Base-by-base conservation (phyloP, 2,888 invertebrate genomes). In the Metellina segmentata region DNA sequence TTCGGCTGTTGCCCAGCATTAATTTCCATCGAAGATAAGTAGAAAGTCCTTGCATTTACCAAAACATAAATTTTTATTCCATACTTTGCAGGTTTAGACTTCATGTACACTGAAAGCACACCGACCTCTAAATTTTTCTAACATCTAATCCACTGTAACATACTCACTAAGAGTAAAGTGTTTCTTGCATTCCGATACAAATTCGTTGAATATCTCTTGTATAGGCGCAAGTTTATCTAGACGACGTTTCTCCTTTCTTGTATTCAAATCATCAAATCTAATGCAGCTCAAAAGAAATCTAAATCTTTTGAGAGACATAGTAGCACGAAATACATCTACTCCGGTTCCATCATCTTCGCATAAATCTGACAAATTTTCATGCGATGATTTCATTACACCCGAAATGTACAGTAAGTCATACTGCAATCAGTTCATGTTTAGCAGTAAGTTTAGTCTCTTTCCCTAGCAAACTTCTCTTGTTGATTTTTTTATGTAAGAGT, bases 271-370 rank as follows among this genome's bases (percentile, higher is more conserved):
- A 48, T 77, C 49, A n/a, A 77, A 77, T 49, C 51, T 8, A 51
- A 77, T 77, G 49, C 77, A 77, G 7, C 1, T 77, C 34, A 77
- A 48, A n/a, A 77, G 34, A 77, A 77, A 48, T 51, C n/a, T n/a
- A 49, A 77, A 49, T 9, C 49, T 49, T 48, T 13, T 6, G 16
- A 7, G 5, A 34, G 77, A 11, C 53, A 52, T 48, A 6, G 51
- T 61, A 61, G 6, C 61, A 9, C 61, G 61, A 61, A 61, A 61
- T 13, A 61, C 13, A 61, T 61, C 61, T 9, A 61, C 13, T 6
- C 61, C 61, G 61, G 61, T 61, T 61, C 61, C 61, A 61, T 61
- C 61, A 1, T 61, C 61, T 61, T 9, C 61, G 11, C 61, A 61
- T 1, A 61, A 6, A 6, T 61, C 61, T 0, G 61, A 61, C 9